Base-by-base conservation (phyloP, 2,888 invertebrate genomes). In the Metallyticus violacea region DNA sequence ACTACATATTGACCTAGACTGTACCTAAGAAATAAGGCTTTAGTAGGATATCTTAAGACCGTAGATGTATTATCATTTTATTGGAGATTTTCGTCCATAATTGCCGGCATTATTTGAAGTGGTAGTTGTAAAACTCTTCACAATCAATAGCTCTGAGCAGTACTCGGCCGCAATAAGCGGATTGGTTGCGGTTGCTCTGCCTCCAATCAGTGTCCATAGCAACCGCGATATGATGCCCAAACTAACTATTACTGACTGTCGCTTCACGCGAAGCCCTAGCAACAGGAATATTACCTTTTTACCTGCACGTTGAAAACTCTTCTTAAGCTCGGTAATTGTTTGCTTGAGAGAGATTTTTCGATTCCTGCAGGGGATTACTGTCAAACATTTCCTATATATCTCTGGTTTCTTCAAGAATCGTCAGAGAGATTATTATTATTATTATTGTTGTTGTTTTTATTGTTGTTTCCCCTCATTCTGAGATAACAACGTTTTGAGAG, bases 121-220 rank as follows among this genome's bases (percentile, higher is more conserved):
- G 76, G 15, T 22, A 62, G 2, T 62, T 62, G 22, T 9, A 62
- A 22, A 62, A 62, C 40, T 62, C 15, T 15, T 9, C 40, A 62
- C 40, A 62, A 62, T 62, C 40, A 62, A 62, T 62, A 62, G 40
- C 40, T 22, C 4, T 9, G 22, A 62, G 40, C 40, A 77, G 77
- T 77, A 29, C 77, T 25, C 83, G 76, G 77, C 77, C 28, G 77
- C 77, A 83, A 83, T 83, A 83, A 83, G 83, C 83, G 83, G 83
- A 83, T 83, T 83, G 83, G 83, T 83, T 62, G 40, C 40, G 40
- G 40, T 62, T 15, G 40, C 40, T 9, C 22, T 62, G n/a, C 40
- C 40, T 62, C 40, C 40, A 62, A 62, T 62, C 40, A 62, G 40
- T 62, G 40, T 62, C 40, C 40, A 15, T 62, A 15, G 40, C 40